A percentile compares a stretch with the other conserved stretches of the same genome.
These are phyloP conservation scores for Gonatopus flavifemur DNA, from an alignment of 1,140 invertebrate species.

Conservation along the genomic window DNA sequence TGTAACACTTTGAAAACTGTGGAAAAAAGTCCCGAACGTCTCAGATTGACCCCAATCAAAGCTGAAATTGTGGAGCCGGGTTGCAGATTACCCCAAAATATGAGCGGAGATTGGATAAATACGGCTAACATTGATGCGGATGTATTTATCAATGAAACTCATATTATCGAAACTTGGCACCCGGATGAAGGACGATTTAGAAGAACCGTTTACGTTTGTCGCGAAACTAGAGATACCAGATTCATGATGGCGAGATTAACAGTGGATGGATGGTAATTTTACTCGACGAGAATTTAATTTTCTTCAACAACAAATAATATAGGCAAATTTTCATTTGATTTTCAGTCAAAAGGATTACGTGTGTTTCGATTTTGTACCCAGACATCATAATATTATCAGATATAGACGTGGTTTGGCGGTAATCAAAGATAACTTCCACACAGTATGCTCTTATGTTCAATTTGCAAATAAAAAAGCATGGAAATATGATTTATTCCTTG, in stretches of 20 bases:
- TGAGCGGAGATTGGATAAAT: conserved; percentile 94
- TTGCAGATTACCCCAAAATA: conserved; percentile 90
- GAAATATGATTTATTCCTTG: conserved; percentile 85
- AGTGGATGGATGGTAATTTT: conserved; percentile 93
- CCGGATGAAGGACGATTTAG: conserved; percentile 87
- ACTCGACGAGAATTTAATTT: no score
- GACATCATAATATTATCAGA: conserved; percentile 94
- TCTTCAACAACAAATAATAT: neutral
- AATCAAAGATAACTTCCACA: conserved; percentile 86
- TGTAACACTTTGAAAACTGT: conserved; percentile 90
- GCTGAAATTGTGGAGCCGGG: conserved; percentile 85
- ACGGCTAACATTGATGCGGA: conserved; percentile 95
- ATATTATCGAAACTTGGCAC: conserved; percentile 92
- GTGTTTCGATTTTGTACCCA: conserved; percentile 93
- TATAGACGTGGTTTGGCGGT: conserved; percentile 89
- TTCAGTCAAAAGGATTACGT: conserved; percentile 94
- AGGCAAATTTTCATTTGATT: conserved; percentile 25
- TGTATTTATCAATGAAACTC: conserved; percentile 91
- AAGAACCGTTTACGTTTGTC: conserved; percentile 92
- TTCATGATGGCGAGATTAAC: conserved; percentile 95
- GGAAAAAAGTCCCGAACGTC: conserved; percentile 89
- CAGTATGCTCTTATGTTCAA: conserved; percentile 92
- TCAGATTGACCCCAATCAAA: conserved; percentile 83
- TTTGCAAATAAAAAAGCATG: conserved; percentile 82
- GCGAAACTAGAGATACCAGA: conserved; percentile 81